Base-by-base conservation (phyloP, 2,113 vertebrate species). In the Onychorhynchus coronatus region DNA sequence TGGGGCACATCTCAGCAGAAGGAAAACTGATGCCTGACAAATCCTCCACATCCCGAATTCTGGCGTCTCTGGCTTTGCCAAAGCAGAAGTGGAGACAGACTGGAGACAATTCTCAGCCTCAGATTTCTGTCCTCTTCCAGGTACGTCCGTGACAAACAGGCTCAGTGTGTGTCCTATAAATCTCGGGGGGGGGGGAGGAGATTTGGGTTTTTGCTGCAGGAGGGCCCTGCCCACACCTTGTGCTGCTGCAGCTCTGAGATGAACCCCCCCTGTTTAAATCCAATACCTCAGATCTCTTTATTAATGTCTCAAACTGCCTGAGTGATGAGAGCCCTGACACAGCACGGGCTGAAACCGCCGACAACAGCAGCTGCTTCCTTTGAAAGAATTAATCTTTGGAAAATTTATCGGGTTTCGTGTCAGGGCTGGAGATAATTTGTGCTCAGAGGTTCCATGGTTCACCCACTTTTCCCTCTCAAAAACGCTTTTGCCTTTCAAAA, bases 401-500 rank as follows among this genome's bases (percentile, higher is more conserved):
- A 25, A 79, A 79, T 73, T 44, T 8, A 37, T 27, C 16, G 1
- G 0, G 1, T 24, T 39, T 3, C 1, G 4, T n/a, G 74, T 23
- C 39, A 27, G 75, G 50, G 68, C 46, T 61, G 33, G 42, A 55
- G 70, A 18, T 61, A 61, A 61, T 9, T 66, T 35, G 37, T 13
- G 55, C 56, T 71, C 42, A 28, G 19, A 42, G 77, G 49, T 76
- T 52, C 18, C 0, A 0, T 6, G 55, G 10, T 39, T 85, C 71
- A 20, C 41, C 14, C 41, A 53, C 39, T 20, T 2, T 4, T 31
- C 55, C 31, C 21, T 50, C 74, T 44, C 11, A 31, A 63, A 67
- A 20, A 33, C 58, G 52, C 37, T 11, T 59, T 12, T 33, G 21
- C 42, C 62, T 63, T 42, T 80, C 42, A 3, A 13, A 44, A 63